These are phyloP conservation scores for Rhopalosiphum nymphaeae DNA, from an alignment of 2,888 invertebrate genomes.

Conservation along the genomic window DNA sequence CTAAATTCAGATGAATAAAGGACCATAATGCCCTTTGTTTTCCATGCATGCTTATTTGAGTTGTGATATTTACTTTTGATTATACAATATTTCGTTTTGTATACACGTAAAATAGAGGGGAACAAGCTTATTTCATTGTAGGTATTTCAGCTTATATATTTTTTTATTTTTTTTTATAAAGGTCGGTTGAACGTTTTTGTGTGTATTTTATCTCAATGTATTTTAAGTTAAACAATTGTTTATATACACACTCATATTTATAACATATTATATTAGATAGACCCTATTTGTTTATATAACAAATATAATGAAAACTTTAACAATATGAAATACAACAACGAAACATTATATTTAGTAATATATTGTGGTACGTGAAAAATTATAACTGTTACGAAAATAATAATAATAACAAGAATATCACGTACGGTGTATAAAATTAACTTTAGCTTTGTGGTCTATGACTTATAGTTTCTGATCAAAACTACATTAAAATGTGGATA, in stretches of 20 bases:
- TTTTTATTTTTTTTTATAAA: not conserved
- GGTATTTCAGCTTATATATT: not conserved
- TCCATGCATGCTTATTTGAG: not conserved
- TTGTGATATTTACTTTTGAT: slow-evolving; percentile 37
- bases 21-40: slow-evolving; percentile 1
- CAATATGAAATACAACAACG: not conserved
- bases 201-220: not conserved
- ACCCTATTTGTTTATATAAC: slow-evolving; percentile 11
- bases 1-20: not conserved
- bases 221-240: slow-evolving; percentile 15
- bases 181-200: not conserved
- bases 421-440: not conserved
- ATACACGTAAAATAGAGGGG: not conserved
- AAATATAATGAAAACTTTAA: not conserved
- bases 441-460: not conserved
- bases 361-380: not conserved
- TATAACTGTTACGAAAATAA: not conserved
- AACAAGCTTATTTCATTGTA: not conserved
- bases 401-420: not conserved
- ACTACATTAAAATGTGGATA: not conserved
- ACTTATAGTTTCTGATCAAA: not conserved
- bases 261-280: not conserved
- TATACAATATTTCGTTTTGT: slow-evolving; percentile 2
- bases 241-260: not conserved
- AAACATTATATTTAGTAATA: not conserved